These are phyloP conservation scores for Pelochelys cantorii DNA, from an alignment of 2,797 vertebrate genomes.

Conservation along the genomic window DNA sequence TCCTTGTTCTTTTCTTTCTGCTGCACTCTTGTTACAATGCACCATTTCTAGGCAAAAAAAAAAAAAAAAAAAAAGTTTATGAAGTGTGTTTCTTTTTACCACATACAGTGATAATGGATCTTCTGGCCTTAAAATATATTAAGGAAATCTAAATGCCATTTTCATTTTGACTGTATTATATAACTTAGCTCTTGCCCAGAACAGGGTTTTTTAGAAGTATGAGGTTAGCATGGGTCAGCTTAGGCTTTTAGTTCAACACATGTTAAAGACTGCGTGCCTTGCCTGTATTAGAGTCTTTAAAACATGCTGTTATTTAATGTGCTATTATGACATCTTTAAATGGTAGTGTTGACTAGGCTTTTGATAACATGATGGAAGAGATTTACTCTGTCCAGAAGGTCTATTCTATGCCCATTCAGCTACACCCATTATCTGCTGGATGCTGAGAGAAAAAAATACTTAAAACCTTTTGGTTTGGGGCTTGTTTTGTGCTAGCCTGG, in stretches of 20 bases:
- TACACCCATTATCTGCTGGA: not conserved
- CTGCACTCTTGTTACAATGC: not conserved
- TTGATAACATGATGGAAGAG: not conserved
- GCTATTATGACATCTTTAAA: not conserved
- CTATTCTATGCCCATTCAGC: not conserved
- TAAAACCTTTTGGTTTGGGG: not conserved
- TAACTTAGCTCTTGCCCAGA: not conserved
- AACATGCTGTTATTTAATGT: not conserved
- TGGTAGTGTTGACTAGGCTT: not conserved
- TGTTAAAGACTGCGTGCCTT: not conserved
- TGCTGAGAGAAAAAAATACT: not conserved
- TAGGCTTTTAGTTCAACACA: not conserved
- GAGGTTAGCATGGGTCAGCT: not conserved
- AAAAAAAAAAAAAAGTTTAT: not conserved
- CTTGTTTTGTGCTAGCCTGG: not conserved
- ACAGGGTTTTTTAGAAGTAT: not conserved
- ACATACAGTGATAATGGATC: not conserved
- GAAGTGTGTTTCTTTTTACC: not conserved
- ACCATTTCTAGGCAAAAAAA: not conserved
- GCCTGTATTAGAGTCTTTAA: too few species aligned
- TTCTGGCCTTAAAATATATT: too few species aligned
- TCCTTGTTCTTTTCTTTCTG: not conserved
- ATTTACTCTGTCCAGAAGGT: not conserved
- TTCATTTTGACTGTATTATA: not conserved
- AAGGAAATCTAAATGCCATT: not conserved